These are phyloP conservation scores for Nyctibius bracteatus DNA, from an alignment of 2,113 vertebrate genomes.

Conservation along the genomic window DNA sequence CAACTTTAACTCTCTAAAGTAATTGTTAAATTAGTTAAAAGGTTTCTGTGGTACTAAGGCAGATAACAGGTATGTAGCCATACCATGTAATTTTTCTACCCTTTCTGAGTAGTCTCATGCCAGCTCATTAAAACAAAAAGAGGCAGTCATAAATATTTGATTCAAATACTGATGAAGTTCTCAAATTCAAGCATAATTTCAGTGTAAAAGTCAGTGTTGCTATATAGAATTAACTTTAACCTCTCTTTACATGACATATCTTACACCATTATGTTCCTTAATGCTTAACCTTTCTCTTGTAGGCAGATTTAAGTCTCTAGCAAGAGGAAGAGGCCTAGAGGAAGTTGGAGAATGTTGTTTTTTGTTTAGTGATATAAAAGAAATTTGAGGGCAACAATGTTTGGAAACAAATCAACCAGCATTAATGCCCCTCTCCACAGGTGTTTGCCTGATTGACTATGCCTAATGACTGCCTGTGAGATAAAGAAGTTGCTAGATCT, in stretches of 20 bases:
- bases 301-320: not conserved
- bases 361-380: not conserved
- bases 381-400: not conserved
- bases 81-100: not conserved
- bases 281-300: not conserved
- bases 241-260: not conserved
- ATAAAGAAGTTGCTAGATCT: not conserved
- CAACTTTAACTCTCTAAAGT: not conserved
- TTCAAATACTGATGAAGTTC: not conserved
- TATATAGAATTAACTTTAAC: not conserved
- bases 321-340: not conserved
- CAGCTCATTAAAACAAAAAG: not conserved
- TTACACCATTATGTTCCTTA: not conserved
- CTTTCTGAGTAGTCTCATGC: not conserved
- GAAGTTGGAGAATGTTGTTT: not conserved
- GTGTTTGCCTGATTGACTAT: not conserved
- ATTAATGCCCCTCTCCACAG: not conserved
- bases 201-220: not conserved
- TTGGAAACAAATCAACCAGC: not conserved
- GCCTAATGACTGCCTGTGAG: not conserved
- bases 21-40: not conserved
- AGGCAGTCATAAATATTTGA: not conserved
- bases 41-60: not conserved
- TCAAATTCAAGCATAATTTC: not conserved
- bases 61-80: not conserved